Base-by-base conservation (phyloP, 2,113 vertebrate genomes). In the Myocastor coypus region DNA sequence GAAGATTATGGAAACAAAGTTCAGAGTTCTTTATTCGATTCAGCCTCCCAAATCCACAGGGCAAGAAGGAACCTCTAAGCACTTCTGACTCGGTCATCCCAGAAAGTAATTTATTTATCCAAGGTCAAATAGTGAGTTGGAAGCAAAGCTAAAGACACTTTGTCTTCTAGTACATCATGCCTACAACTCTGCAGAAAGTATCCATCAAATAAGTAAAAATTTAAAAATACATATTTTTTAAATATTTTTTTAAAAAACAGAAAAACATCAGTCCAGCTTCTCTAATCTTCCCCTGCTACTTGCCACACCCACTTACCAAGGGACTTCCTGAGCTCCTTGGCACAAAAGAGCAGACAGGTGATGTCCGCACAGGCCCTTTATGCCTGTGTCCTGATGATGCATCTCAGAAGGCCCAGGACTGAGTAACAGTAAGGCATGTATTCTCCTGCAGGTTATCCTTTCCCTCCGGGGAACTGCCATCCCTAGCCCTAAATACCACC, bases 1-100 rank as follows among this genome's bases (percentile, higher is more conserved):
- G 55, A 64, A 24, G 26, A 80, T 68, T 68, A 66, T 32, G n/a
- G n/a, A 14, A 55, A 50, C 34, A 75, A 88, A 30, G n/a, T 26
- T 80, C 87, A 64, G 71, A 89, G 90, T 75, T 92, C 63, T 61
- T 80, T 9, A 61, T 22, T 89, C 64, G 81, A 22, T 32, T 87
- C 69, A 80, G 81, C 66, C 69, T 87, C 73, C 80, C 52, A 87
- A 46, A 59, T 12, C 12, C 17, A 68, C 59, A 71, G 14, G 71
- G 14, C 16, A 91, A 52, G 16, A 89, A 84, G 19, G n/a, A 50
- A 64, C 42, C 69, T 84, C 52, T 13, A 37, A 57, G 32, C 9
- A 66, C 52, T 57, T 61, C 50, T 81, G 71, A 32, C 30, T 32
- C 80, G 42, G 12, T 42, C 57, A 40, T 3, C 7, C 83, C 77